Conservation (phyloP, 2,113 vertebrate genomes). For the Ceuthmochares aereus region DNA sequence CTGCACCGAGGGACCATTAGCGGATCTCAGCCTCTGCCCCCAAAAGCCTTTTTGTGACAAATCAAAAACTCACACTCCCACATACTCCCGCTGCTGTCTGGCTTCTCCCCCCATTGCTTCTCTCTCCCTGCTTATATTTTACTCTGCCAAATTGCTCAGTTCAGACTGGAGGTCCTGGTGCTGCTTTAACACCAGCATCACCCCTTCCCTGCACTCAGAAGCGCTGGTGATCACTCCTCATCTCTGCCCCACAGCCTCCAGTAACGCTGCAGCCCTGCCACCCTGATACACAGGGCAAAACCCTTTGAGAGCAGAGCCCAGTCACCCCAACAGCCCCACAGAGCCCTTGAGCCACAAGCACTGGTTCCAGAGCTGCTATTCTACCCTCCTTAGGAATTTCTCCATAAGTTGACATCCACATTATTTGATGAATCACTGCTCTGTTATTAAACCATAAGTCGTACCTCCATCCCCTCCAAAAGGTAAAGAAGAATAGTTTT, state of each 20-base stretch:
- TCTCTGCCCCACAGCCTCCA: not conserved
- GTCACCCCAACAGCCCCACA: not conserved
- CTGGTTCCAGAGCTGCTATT: too few relatives aligned
- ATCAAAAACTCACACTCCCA: not conserved
- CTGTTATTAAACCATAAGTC: too few relatives aligned
- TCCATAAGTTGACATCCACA: too few relatives aligned
- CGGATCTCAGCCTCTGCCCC: not conserved
- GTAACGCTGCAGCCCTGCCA: not conserved
- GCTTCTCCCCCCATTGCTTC: not conserved
- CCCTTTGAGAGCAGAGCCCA: not conserved
- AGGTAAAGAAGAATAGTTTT: too few relatives aligned
- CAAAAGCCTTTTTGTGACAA: not conserved
- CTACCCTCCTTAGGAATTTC: too few relatives aligned
- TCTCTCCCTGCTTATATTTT: not conserved
- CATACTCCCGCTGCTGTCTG: not conserved
- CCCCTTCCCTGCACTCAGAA: not conserved
- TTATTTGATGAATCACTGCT: too few relatives aligned
- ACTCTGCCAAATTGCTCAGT: not conserved
- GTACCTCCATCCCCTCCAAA: too few relatives aligned
- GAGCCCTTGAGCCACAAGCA: not conserved
- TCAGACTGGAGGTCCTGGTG: not conserved
- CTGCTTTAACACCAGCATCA: not conserved
- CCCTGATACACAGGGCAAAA: not conserved
- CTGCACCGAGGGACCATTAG: not conserved
- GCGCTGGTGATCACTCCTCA: not conserved